Base-by-base conservation (phyloP, 2,113 vertebrate species). In the Tringa solitaria region DNA sequence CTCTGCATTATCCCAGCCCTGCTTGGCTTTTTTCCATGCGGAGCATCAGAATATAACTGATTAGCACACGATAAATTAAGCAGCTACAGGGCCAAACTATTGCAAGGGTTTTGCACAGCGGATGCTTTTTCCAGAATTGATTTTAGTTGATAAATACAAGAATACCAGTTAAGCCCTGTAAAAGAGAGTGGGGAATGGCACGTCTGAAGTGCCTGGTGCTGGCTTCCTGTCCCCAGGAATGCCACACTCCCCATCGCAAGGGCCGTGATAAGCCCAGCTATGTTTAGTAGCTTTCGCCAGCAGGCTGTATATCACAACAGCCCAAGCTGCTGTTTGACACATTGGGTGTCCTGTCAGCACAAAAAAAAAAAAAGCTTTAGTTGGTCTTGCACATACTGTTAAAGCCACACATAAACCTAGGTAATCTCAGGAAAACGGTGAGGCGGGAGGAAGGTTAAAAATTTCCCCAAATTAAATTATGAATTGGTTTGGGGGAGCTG, bases 321-420 rank as follows among this genome's bases (percentile, higher is more conserved):
- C 73, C 75, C 53, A 75, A 89, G 93, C 93, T 90, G 94, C 92
- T 8, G 74, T 90, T 93, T 91, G 97, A 96, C 97, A 97, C 92
- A 56, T 46, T 20, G 45, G 87, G 77, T 87, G 94, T 97, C 76
- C 98, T 97, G 97, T 98, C 97, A 97, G 93, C 97, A 76, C 93
- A 75, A 57, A 46, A 46, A 46, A 8, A 10, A 46, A 48, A 68
- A 77, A 75, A 1, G 28, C 68, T 79, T 65, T 70, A 90, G 64
- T 21, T 94, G 84, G n/a, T 33, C 59, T n/a, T 63, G 54, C 60
- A 37, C 3, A 12, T 19, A 32, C 59, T 33, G 69, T 20, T 60
- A 23, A 50, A 93, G 75, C 39, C 70, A 65, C 23, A 17, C n/a
- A 33, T n/a, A 89, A 65, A 92, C 65, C 64, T 16, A 92, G 39